Percentiles rank a stretch among this genome's conserved stretches.
phyloP scores from a whole-genome alignment of 1,140 invertebrate species.

The Aporrectodea caliginosa region DNA sequence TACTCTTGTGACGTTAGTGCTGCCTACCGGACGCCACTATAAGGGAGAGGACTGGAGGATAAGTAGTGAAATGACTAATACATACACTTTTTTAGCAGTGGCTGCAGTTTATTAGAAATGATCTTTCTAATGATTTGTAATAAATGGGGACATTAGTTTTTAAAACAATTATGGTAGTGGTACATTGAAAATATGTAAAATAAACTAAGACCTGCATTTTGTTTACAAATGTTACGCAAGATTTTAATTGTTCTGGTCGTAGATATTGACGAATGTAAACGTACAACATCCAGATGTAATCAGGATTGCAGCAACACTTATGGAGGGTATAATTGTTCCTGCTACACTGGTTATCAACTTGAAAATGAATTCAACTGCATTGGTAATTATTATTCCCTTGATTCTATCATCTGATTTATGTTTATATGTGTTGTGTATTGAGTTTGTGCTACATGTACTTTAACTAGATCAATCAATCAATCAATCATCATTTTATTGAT shows the following conservation, averaged over 20 bases:
- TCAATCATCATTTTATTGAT: no score
- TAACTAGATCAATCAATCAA: no score
- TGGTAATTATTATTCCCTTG: not conserved
- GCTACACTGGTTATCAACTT: not conserved
- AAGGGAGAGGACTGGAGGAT: no score
- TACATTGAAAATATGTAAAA: not conserved
- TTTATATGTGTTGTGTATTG: no score
- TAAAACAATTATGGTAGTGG: not conserved
- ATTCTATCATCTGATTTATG: no score
- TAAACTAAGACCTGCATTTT: not conserved
- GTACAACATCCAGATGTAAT: conserved; percentile 11
- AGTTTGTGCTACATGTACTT: not conserved
- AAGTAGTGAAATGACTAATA: no score
- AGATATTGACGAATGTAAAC: not conserved
- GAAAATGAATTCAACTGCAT: not conserved
- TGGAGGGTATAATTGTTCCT: not conserved
- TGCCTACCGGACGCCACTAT: no score
- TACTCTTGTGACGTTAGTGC: no score
- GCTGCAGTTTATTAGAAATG: no score
- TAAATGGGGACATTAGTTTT: not conserved
- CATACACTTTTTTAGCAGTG: no score
- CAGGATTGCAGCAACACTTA: not conserved
- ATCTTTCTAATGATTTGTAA: not conserved
- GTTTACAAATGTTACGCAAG: not conserved
- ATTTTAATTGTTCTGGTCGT: not conserved